Percentiles rank a stretch among this genome's conserved stretches.
Evolutionary conservation across 35 echinoderm and acorn worm genomes (phyloP).

Genomic region (Holothuria glaberrima): DNA sequence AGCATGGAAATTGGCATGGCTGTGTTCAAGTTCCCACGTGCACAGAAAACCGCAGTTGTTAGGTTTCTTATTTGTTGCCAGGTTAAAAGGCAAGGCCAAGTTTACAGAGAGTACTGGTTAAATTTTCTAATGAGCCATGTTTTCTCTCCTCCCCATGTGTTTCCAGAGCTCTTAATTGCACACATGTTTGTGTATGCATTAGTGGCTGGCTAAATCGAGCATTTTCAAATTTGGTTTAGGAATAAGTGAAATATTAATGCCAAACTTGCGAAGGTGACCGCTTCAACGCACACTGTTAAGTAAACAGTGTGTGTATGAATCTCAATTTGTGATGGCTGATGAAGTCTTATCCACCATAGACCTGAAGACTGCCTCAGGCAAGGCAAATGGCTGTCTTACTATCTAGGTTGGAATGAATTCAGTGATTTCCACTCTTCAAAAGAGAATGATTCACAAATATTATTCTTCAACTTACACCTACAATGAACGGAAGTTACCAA

Average conservation of each 20-base stretch:
- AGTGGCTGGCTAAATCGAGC: slow-evolving; percentile 58
- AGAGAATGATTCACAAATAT: too few relatives aligned
- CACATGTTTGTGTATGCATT: slow-evolving; percentile 63
- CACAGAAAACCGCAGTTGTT: slow-evolving; percentile 14
- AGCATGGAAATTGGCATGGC: slow-evolving; percentile 12
- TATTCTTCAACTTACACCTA: too few relatives aligned
- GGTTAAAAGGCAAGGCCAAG: slow-evolving; percentile 60
- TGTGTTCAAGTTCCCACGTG: slow-evolving; percentile 3
- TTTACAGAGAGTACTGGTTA: slow-evolving; percentile 37
- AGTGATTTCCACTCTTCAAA: not conserved
- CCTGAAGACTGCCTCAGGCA: slow-evolving; percentile 25
- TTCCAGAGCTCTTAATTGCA: slow-evolving; percentile 54
- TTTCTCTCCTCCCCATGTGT: slow-evolving; percentile 49
- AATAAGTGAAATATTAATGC: slow-evolving; percentile 62
- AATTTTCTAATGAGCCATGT: slow-evolving; percentile 58
- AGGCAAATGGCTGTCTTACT: not conserved
- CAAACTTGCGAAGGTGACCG: slow-evolving; percentile 6
- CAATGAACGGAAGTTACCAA: too few relatives aligned
- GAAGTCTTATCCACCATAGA: slow-evolving; percentile 6
- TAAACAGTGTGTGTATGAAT: slow-evolving; percentile 58
- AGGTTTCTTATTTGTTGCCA: slow-evolving; percentile 30
- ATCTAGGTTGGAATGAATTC: slow-evolving; percentile 52
- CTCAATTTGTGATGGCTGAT: slow-evolving; percentile 56
- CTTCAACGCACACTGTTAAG: slow-evolving; percentile 38
- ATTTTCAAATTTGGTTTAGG: slow-evolving; percentile 52